Evolutionary conservation across 2,113 vertebrate genomes (phyloP), one percentile per base, ranked within the genome.

Genomic region (Cricetomys ansorgei): DNA sequence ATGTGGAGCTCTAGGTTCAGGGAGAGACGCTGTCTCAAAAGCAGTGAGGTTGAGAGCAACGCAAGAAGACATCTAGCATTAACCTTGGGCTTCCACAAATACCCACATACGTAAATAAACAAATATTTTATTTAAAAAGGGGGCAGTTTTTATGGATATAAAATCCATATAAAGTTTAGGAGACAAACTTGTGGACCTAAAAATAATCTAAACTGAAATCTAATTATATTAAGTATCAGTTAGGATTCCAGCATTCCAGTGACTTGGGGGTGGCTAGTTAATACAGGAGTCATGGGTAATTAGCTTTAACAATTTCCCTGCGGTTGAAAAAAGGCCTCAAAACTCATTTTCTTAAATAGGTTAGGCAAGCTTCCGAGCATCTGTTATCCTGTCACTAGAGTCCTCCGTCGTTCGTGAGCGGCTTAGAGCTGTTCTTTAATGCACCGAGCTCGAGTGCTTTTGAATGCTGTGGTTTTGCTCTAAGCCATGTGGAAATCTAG

Each of bases 101-200:
- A 45, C 45, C 19, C 34, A 45, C 40, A 12, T 7, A 81, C 11
- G 62, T 57, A 83, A 43, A 31, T 43, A 62, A 53, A 31, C 29
- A 16, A 53, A 79, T 40, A 37, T n/a, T 59, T 81, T 59, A 59
- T n/a, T n/a, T 17, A 69, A 69, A 85, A 19, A 12, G 48, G 37
- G 21, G 53, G 48, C 55, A 37, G 37, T 37, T 96, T 95, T 87
- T 83, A 62, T 29, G 25, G 69, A 72, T 64, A 57, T 48, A 92
- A 95, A 94, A 89, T 73, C 53, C 55, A n/a, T 29, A n/a, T 79
- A 34, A 81, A 84, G 31, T 67, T 83, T n/a, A 91, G 72, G 62
- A 95, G 53, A 48, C 87, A 92, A 64, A 50, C 59, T 88, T 72
- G 31, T 92, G 94, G 81, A 43, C 48, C 91, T 84, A 92, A 69